Evolutionary conservation across 2,888 invertebrate genomes (phyloP).

Genomic region (Lymantria monacha): DNA sequence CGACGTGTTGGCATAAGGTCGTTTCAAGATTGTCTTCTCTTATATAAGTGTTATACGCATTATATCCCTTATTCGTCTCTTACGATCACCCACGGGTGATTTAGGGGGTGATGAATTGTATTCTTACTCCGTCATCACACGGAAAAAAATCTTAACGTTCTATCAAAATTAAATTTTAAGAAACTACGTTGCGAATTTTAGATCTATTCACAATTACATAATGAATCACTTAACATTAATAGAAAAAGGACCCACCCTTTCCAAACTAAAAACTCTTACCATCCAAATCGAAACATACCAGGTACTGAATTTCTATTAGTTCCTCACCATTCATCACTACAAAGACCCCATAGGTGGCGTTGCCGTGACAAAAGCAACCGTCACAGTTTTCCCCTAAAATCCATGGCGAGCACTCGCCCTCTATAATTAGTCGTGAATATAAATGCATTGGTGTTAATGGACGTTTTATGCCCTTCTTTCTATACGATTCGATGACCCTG

Average conservation of each 20-base stretch:
- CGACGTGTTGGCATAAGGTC: no score
- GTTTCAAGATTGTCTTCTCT: no score
- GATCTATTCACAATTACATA: background rate
- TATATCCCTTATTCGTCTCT: no score
- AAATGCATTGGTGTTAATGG: conserved; percentile 66
- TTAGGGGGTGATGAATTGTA: no score
- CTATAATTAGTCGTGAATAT: conserved; percentile 59
- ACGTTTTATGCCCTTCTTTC: conserved; percentile 43
- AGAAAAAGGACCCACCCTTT: background rate
- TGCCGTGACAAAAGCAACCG: conserved; percentile 27
- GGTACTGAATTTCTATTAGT: conserved; percentile 15
- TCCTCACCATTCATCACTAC: conserved; percentile 9
- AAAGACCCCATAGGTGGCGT: conserved; percentile 9
- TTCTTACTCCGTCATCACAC: no score
- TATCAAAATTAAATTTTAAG: no score
- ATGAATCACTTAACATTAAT: background rate
- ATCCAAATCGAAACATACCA: conserved; percentile 5
- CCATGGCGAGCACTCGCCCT: conserved; percentile 39
- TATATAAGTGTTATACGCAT: no score
- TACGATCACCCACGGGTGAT: no score
- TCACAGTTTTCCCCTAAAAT: conserved; percentile 28
- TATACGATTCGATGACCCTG: conserved; percentile 18
- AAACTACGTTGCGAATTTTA: no score
- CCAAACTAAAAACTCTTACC: background rate
- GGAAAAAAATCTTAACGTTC: no score